Base-by-base conservation (phyloP, 2,113 vertebrate species). In the Alethe diademata region DNA sequence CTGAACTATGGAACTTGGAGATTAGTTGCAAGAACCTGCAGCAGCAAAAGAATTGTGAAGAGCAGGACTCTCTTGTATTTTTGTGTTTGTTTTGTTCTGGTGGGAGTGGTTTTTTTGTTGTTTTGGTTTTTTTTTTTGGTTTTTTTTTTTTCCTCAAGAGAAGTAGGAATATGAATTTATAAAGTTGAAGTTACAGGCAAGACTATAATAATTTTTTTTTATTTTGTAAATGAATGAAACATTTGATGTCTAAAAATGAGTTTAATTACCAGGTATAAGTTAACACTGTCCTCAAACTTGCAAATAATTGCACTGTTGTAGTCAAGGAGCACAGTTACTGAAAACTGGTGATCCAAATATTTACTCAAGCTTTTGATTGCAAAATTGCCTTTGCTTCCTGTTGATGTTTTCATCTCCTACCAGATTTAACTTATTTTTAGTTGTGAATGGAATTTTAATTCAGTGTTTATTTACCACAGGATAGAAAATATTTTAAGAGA, bases 321-420 rank as follows among this genome's bases (percentile, higher is more conserved):
- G 54, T 57, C 23, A 64, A 48, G 53, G 57, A 78, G 17, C n/a
- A 42, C 26, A 31, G 29, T 75, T 84, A 48, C 47, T 81, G 43
- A 91, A 78, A 89, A 81, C 10, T 76, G 56, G 33, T 57, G 19
- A 65, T 69, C 35, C 45, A 94, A 82, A 86, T 90, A 82, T 75
- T 92, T 94, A 78, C 65, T 94, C 9, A 36, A 67, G 19, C 66
- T 94, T 82, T 72, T 92, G 66, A 78, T 42, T 75, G 28, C 81
- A 80, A 69, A 81, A 60, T 72, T 80, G 19, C 25, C 60, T 72
- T 88, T 81, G 23, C 71, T 91, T 92, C 80, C 89, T 81, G 48
- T 79, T 48, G 69, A 78, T 81, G 83, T 48, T 78, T 95, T 89
- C 70, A 64, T 92, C 28, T 51, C 48, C 66, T 84, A 72, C 60